phyloP scores from a whole-genome alignment of 2,888 invertebrate species.

The Muschampia plurimacula region DNA sequence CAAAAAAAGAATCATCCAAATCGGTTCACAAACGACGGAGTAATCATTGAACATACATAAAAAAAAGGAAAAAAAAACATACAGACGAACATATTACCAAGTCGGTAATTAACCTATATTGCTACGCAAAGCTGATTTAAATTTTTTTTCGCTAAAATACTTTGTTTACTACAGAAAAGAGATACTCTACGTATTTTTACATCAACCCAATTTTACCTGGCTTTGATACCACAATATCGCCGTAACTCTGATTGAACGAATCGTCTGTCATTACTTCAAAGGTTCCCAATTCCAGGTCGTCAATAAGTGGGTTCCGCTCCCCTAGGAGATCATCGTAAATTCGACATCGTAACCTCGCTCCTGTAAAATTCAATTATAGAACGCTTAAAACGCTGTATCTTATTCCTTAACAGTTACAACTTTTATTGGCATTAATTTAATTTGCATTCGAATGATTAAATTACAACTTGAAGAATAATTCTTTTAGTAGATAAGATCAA shows the following conservation, averaged over 20 bases:
- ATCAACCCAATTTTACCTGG: neutral
- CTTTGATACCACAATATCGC: neutral
- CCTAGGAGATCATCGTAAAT: conserved; percentile 15
- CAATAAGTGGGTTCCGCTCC: conserved; percentile 34
- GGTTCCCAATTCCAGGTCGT: conserved; percentile 13
- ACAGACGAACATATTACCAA: too few relatives aligned
- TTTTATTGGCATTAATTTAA: conserved; percentile 8
- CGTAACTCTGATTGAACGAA: conserved; percentile 5
- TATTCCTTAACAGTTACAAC: conserved; percentile 3
- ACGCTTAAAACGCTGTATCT: conserved; percentile 11
- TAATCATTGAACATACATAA: too few relatives aligned
- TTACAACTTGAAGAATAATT: neutral
- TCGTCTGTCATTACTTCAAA: conserved; percentile 15
- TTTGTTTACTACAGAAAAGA: neutral
- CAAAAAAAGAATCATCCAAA: too few relatives aligned
- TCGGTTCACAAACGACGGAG: too few relatives aligned
- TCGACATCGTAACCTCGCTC: conserved; percentile 7
- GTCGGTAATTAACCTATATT: too few relatives aligned
- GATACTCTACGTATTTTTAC: neutral
- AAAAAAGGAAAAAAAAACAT: too few relatives aligned
- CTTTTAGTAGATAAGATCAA: neutral
- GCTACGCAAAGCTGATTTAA: neutral
- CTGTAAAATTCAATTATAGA: conserved; percentile 15
- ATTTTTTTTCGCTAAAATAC: neutral
- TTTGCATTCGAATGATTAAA: neutral